Conservation (phyloP, 1,140 invertebrate species). For the Brachionus asplanchnoidis region DNA sequence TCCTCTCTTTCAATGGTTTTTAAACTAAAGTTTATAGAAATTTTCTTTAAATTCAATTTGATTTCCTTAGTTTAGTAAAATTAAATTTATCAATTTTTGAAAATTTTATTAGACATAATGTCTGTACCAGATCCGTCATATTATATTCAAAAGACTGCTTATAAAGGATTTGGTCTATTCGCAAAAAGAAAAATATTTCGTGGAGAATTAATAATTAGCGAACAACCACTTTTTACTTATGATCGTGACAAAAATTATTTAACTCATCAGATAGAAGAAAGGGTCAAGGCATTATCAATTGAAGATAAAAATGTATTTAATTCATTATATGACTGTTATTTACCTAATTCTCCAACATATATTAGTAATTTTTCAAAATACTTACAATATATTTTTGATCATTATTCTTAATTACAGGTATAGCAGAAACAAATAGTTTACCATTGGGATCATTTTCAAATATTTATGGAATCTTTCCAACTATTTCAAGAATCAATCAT, state of each 20-base stretch:
- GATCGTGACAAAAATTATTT: background rate
- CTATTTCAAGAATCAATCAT: slow-evolving; percentile 17
- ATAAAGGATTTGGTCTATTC: background rate
- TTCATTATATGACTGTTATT: slow-evolving; percentile 8
- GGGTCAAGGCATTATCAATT: background rate
- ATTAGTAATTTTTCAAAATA: background rate
- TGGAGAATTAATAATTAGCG: slow-evolving; percentile 3
- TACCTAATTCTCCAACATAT: background rate
- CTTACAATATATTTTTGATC: background rate
- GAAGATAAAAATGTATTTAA: background rate
- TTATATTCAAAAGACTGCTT: background rate
- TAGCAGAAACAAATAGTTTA: slow-evolving; percentile 25
- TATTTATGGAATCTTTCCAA: background rate
- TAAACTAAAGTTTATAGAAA: too few species aligned
- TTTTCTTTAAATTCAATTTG: too few species aligned
- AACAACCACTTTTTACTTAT: background rate
- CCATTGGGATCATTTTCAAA: background rate
- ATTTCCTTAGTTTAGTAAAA: too few species aligned
- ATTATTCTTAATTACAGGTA: background rate
- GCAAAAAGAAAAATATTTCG: background rate
- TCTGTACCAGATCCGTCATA: background rate
- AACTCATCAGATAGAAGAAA: background rate
- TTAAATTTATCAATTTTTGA: too few species aligned
- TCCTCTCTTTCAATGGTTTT: too few species aligned
- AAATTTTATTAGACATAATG: background rate